A percentile compares a stretch with the other conserved stretches of the same genome.
These are phyloP conservation scores for Poeciliopsis prolifica DNA, from an alignment of 2,113 vertebrate genomes.

Conservation along the genomic window DNA sequence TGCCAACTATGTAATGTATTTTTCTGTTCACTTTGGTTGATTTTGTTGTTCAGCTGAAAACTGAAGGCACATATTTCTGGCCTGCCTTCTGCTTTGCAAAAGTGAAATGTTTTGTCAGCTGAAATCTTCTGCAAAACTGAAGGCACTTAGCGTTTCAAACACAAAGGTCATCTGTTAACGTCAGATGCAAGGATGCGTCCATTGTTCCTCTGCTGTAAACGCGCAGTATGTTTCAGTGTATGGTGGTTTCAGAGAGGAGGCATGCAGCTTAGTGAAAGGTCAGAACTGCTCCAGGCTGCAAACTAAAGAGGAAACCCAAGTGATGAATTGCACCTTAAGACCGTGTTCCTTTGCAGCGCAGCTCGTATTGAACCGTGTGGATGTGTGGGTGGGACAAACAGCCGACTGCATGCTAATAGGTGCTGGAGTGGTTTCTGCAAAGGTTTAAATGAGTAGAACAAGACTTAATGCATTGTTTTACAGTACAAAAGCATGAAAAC, in stretches of 20 bases:
- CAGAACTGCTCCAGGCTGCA: slow-evolving; percentile 44
- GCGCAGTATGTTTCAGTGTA: background rate
- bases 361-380: slow-evolving; percentile 32
- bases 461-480: too few species aligned
- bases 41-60: slow-evolving; percentile 24
- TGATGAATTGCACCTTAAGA: slow-evolving; percentile 61
- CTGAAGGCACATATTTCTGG: background rate
- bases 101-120: slow-evolving; percentile 22
- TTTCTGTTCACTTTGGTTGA: slow-evolving; percentile 18
- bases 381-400: background rate
- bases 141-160: background rate
- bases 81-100: background rate
- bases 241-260: background rate
- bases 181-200: background rate
- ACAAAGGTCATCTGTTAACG: background rate
- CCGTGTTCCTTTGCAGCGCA: slow-evolving; percentile 26
- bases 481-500: background rate
- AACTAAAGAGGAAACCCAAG: slow-evolving; percentile 36
- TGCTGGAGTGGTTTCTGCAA: too few species aligned
- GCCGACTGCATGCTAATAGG: background rate
- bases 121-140: background rate
- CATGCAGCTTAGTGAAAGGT: slow-evolving; percentile 53
- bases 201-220: background rate
- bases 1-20: slow-evolving; percentile 15
- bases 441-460: background rate